Evolutionary conservation across 2,888 invertebrate genomes (phyloP).

Genomic region (Hermaeophaga mercurialis): DNA sequence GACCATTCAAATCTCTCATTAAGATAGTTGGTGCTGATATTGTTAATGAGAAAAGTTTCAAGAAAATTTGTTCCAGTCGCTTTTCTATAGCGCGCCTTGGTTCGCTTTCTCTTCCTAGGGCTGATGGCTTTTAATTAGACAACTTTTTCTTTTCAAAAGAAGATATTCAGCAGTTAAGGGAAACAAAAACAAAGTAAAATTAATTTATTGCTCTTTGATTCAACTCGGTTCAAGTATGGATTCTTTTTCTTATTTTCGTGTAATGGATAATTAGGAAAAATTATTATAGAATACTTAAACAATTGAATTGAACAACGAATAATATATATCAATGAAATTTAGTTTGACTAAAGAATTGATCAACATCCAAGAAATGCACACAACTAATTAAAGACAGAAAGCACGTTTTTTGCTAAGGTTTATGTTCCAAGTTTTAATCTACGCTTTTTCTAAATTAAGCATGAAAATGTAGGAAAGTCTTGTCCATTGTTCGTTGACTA

Average conservation of each 20-base stretch:
- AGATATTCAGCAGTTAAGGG: conserved; percentile 13
- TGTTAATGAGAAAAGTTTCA: conserved; percentile 37
- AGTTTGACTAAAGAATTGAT: too few relatives aligned
- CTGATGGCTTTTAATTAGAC: conserved; percentile 26
- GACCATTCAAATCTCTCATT: conserved; percentile 35
- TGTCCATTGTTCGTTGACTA: not conserved
- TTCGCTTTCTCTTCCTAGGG: conserved; percentile 16
- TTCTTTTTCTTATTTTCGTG: not conserved
- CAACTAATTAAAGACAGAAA: too few relatives aligned
- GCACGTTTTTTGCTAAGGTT: too few relatives aligned
- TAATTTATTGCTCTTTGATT: conserved; percentile 14
- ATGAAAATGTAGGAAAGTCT: too few relatives aligned
- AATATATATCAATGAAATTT: too few relatives aligned
- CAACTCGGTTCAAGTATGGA: not conserved
- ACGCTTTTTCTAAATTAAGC: too few relatives aligned
- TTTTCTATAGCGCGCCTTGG: conserved; percentile 21
- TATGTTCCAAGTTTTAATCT: too few relatives aligned
- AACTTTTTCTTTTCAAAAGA: conserved; percentile 13
- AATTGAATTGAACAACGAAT: too few relatives aligned
- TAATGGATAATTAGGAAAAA: too few relatives aligned
- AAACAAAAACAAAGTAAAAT: conserved; percentile 21
- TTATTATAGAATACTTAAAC: too few relatives aligned
- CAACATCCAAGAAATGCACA: too few relatives aligned
- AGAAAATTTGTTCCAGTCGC: conserved; percentile 34
- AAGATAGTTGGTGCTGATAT: conserved; percentile 34